Percentiles rank a stretch among this genome's conserved stretches.
Conservation (phyloP, 2,797 vertebrate species). For the Ctenopoma kingsleyae region DNA sequence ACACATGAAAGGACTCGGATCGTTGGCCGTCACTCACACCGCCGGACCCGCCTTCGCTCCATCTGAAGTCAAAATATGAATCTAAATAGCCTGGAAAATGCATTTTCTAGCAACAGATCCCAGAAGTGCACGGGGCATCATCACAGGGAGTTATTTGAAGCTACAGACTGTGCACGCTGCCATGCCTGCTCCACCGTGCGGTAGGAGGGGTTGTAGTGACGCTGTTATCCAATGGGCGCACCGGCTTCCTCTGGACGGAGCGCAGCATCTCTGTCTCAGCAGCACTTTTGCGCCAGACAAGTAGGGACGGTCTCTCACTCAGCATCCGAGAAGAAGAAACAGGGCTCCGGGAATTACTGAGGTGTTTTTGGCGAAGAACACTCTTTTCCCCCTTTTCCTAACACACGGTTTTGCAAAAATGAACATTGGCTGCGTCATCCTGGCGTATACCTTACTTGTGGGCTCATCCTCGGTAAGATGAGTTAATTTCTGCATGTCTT, state of each 20-base stretch:
- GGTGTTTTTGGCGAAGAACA: slow-evolving; percentile 56
- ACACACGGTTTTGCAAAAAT: slow-evolving; percentile 75
- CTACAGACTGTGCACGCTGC: slow-evolving; percentile 60
- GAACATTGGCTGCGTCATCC: slow-evolving; percentile 77
- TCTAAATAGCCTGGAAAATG: slow-evolving; percentile 76
- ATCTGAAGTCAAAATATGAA: slow-evolving; percentile 65
- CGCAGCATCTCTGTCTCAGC: slow-evolving; percentile 88
- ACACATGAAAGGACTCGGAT: slow-evolving; percentile 71
- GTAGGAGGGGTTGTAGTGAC: slow-evolving; percentile 85
- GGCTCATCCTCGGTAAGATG: slow-evolving; percentile 85
- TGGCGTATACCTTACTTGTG: slow-evolving; percentile 81
- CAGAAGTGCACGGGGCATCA: slow-evolving; percentile 47
- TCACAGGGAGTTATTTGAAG: slow-evolving; percentile 38
- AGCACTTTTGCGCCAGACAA: slow-evolving; percentile 89
- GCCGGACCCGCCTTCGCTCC: slow-evolving; percentile 58
- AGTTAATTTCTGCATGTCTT: slow-evolving; percentile 54
- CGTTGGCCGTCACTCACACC: slow-evolving; percentile 69
- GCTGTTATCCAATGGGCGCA: slow-evolving; percentile 74
- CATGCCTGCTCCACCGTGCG: slow-evolving; percentile 62
- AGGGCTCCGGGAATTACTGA: slow-evolving; percentile 76
- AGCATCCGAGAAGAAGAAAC: slow-evolving; percentile 55
- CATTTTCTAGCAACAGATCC: slow-evolving; percentile 50
- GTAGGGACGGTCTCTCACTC: slow-evolving; percentile 71
- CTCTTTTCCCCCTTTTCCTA: slow-evolving; percentile 20
- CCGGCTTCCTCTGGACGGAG: slow-evolving; percentile 82